Conservation (phyloP, 2,888 invertebrate species). For the Mythimna loreyi region DNA sequence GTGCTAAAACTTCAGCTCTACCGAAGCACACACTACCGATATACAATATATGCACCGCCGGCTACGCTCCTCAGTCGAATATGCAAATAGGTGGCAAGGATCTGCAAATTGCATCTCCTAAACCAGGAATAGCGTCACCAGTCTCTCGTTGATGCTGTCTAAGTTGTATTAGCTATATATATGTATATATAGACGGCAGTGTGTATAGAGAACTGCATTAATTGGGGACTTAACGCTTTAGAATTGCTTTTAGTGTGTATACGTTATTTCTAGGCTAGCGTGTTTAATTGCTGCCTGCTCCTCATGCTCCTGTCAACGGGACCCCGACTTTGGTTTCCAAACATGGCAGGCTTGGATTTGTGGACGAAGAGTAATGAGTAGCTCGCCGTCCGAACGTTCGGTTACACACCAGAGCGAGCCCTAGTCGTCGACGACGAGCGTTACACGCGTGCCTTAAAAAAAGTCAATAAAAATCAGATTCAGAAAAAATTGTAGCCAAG, state of each 20-base stretch:
- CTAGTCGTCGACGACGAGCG: no score
- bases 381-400: no score
- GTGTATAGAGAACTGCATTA: constrained; percentile 4
- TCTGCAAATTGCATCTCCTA: constrained; percentile 47
- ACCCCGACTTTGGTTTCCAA: no score
- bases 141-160: not conserved
- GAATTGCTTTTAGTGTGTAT: not conserved
- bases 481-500: no score
- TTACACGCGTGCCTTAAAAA: no score
- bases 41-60: not conserved
- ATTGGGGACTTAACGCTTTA: constrained; percentile 1
- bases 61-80: constrained; percentile 30
- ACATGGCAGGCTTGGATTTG: no score
- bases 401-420: no score
- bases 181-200: constrained; percentile 8
- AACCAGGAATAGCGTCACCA: constrained; percentile 38
- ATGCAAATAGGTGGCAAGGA: constrained; percentile 50
- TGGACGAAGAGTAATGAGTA: no score
- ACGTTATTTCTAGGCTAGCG: no score
- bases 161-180: constrained; percentile 13
- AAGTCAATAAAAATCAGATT: no score
- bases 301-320: no score
- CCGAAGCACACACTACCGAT: not conserved
- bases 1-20: constrained; percentile 26
- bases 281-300: no score